A percentile compares a stretch with the other conserved stretches of the same genome.
These are phyloP conservation scores for Platalea minor DNA, from an alignment of 2,797 vertebrate species.

Conservation along the genomic window DNA sequence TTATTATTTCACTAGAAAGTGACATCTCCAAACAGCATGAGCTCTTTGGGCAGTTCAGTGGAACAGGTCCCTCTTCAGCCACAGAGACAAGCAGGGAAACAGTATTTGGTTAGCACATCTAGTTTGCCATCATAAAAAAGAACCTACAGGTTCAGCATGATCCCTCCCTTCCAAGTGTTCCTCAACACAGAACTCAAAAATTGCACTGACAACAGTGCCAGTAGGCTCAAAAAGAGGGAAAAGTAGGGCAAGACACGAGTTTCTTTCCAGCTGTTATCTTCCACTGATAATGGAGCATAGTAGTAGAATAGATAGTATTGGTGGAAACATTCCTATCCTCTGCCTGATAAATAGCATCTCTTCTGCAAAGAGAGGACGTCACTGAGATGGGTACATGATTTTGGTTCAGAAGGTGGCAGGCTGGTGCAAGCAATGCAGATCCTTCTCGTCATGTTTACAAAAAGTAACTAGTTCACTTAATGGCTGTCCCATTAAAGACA, in stretches of 20 bases:
- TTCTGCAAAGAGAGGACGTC: not conserved
- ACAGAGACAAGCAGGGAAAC: not conserved
- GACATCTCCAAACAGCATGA: not conserved
- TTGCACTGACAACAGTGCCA: not conserved
- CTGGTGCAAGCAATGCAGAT: not conserved
- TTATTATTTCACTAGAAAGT: not conserved
- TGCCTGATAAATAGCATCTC: not conserved
- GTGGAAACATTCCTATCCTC: not conserved
- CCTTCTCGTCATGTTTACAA: not conserved
- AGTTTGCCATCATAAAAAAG: not conserved
- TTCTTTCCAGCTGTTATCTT: not conserved
- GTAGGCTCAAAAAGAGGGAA: not conserved
- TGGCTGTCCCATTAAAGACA: constrained; percentile 35
- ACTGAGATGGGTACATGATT: not conserved
- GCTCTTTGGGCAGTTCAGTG: not conserved
- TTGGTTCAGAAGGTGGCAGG: constrained; percentile 7
- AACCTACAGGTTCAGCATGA: not conserved
- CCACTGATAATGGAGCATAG: not conserved
- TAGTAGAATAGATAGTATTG: not conserved
- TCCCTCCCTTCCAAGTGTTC: rapidly evolving
- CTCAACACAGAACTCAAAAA: not conserved
- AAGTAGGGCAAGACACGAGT: not conserved
- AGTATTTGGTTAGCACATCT: not conserved
- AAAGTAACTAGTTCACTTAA: not conserved
- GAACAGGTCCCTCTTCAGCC: not conserved